Percentiles rank a stretch among this genome's conserved stretches.
Conservation (phyloP, 1,140 invertebrate genomes). For the Aphidius gifuensis region DNA sequence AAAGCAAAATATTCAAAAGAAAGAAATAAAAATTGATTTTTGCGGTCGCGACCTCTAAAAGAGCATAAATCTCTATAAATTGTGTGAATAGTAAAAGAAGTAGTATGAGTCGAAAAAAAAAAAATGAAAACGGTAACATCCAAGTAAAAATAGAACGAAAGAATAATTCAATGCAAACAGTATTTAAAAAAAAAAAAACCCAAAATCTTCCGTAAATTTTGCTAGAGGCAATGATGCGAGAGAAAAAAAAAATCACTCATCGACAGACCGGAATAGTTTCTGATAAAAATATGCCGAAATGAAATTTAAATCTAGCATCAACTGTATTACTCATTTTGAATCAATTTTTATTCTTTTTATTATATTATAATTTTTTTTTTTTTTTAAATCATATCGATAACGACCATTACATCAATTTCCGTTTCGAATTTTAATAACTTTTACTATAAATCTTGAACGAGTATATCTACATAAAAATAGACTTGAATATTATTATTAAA, state of each 20-base stretch:
- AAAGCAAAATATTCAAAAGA: neutral
- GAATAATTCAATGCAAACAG: neutral
- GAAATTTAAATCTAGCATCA: conserved; percentile 17
- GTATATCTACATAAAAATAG: no score
- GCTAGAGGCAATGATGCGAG: conserved; percentile 18
- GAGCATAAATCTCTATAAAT: conserved; percentile 25
- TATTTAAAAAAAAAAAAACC: neutral
- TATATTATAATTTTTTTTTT: neutral
- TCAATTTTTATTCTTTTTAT: conserved; percentile 3
- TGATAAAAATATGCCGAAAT: conserved; percentile 18
- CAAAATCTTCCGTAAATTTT: neutral
- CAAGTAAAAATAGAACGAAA: conserved; percentile 1
- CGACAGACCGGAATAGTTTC: conserved; percentile 14
- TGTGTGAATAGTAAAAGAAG: neutral
- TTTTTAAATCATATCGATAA: no score
- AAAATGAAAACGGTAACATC: neutral
- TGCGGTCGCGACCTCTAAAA: conserved; percentile 26
- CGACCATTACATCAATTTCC: neutral
- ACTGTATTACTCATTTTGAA: conserved; percentile 18
- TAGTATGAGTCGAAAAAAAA: neutral
- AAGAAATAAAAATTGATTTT: conserved; percentile 21
- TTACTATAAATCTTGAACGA: neutral
- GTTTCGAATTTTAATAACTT: neutral
- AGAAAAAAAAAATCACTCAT: conserved; percentile 4
- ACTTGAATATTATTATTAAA: no score